phyloP scores from a whole-genome alignment of 2,797 vertebrate species.

The Hipposideros larvatus region DNA sequence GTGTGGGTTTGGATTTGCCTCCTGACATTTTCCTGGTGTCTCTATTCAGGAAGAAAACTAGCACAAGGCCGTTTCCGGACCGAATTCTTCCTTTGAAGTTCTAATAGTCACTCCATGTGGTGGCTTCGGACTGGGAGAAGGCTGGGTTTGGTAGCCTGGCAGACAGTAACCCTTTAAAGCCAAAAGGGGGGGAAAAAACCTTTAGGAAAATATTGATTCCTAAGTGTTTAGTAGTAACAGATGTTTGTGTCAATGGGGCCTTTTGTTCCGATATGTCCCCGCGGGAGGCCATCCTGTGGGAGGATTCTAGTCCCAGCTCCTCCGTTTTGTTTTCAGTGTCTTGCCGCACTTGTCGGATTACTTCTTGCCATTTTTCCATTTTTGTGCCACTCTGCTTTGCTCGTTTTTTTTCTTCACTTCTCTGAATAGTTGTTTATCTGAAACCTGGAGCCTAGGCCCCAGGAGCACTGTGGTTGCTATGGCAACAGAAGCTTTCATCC shows the following conservation, averaged over 20 bases:
- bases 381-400: constrained; percentile 11
- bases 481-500: background rate
- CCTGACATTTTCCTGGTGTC: constrained; percentile 72
- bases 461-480: background rate
- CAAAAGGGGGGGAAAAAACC: background rate
- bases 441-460: constrained; percentile 28
- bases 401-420: background rate
- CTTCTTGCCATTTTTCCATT: background rate
- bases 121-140: constrained; percentile 68
- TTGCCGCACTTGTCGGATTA: background rate
- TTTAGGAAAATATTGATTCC: constrained; percentile 64
- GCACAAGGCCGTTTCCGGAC: constrained; percentile 70
- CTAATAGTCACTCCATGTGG: constrained; percentile 72
- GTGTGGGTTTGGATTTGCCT: constrained; percentile 69
- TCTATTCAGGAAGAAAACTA: constrained; percentile 58
- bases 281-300: background rate
- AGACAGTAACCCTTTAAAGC: constrained; percentile 71
- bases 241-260: constrained; percentile 73
- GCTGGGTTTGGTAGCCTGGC: constrained; percentile 44
- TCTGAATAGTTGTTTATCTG: constrained; percentile 55
- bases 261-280: constrained; percentile 45
- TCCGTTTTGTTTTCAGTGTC: background rate
- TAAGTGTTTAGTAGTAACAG: constrained; percentile 72
- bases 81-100: constrained; percentile 76
- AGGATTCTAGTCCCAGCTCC: constrained; percentile 10